These are phyloP conservation scores for Rutilus rutilus DNA, from an alignment of 2,113 vertebrate species.

Conservation along the genomic window DNA sequence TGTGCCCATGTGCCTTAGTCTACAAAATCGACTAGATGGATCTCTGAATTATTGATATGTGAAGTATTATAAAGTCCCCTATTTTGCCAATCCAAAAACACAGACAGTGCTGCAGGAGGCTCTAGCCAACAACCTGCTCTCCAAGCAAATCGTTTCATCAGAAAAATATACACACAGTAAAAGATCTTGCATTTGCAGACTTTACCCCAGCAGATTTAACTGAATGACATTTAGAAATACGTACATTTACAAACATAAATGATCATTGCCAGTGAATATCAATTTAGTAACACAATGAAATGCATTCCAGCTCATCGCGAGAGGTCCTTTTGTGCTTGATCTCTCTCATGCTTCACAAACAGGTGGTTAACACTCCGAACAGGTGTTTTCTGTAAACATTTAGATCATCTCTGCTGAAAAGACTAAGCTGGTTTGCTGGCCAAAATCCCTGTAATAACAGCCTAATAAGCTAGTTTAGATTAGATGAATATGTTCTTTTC, in stretches of 20 bases:
- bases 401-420: neutral
- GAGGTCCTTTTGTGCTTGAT: neutral
- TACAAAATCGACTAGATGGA: neutral
- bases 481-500: neutral
- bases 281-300: neutral
- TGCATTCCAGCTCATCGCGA: neutral
- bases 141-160: neutral
- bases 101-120: slow-evolving; percentile 2
- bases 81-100: slow-evolving; percentile 24
- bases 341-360: neutral
- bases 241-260: neutral
- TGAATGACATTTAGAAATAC: neutral
- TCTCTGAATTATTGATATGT: neutral
- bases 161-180: neutral
- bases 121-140: slow-evolving; percentile 27
- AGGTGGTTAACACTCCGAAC: slow-evolving; percentile 20
- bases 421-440: neutral
- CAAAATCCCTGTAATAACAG: neutral
- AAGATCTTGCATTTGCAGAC: neutral
- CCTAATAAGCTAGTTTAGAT: neutral
- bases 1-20: neutral
- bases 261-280: neutral
- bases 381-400: slow-evolving; percentile 13
- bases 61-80: neutral
- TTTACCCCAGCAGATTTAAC: neutral